Evolutionary conservation across 2,797 vertebrate species (phyloP), one percentile per base, ranked within the genome.

Genomic region (Erithacus rubecula): DNA sequence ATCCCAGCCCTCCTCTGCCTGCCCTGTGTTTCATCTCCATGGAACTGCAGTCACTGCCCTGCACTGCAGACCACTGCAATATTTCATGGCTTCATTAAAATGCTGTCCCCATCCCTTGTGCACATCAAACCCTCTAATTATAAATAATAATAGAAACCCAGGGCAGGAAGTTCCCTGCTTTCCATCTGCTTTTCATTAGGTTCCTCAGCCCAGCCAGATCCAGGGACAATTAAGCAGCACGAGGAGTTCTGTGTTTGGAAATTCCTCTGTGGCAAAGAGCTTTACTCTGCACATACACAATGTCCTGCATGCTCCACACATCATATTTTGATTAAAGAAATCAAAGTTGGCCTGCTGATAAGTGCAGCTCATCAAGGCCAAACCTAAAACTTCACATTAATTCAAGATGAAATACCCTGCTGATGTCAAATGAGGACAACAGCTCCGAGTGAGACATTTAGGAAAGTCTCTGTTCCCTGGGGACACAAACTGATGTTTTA

Each of bases 181-280:
- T 37, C 87, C 95, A 96, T 95, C 95, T 95, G 96, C 72, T 96
- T 94, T 91, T 76, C 90, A 90, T 95, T 85, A 88, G 41, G 41
- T 63, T 78, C 21, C 78, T 91, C 83, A 68, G 53, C 44, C 34
- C 84, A 65, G 78, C 47, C 76, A 92, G 70, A 91, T 51, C 84
- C 60, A 92, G 2, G 55, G 78, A 77, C 69, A 67, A 72, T 46
- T 83, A 74, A 91, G 68, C 58, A 85, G 37, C 72, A 83, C 6
- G 22, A 71, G 60, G 53, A 89, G 67, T 76, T 83, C 47, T 68
- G 16, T 36, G 41, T 81, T 74, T 64, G 70, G 56, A 93, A 91
- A 95, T 59, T 67, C 89, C 87, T 93, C 41, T 7, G 0, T 22
- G 60, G 93, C 81, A 81, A 67, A 85, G 64, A 60, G 65, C 72